These are phyloP conservation scores for Dysmachus trigonus DNA, from an alignment of 2,888 invertebrate genomes.

Conservation along the genomic window DNA sequence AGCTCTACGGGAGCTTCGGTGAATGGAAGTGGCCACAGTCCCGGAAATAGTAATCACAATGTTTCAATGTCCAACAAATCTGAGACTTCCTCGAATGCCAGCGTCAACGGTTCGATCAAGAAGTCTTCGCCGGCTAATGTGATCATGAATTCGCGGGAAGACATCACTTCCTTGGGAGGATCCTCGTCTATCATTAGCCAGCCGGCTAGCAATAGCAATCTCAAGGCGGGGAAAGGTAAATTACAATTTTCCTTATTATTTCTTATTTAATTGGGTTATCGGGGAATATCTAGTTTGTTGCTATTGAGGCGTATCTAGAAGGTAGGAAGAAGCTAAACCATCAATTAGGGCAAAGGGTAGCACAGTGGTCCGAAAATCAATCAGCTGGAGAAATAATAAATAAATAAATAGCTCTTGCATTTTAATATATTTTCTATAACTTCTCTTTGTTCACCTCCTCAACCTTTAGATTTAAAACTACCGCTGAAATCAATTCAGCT, in stretches of 20 bases:
- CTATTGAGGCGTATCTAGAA: no score
- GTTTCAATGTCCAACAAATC: slow-evolving; percentile 48
- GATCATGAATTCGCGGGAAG: slow-evolving; percentile 58
- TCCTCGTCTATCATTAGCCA: slow-evolving; percentile 61
- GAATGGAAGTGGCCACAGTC: slow-evolving; percentile 16
- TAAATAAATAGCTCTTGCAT: no score
- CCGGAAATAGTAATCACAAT: slow-evolving; percentile 33
- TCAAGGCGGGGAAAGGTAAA: slow-evolving; percentile 52
- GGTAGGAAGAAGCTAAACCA: no score
- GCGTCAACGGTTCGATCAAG: slow-evolving; percentile 53
- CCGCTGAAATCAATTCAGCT: no score
- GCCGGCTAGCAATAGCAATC: slow-evolving; percentile 37
- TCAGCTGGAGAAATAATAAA: no score
- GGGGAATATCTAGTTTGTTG: background rate
- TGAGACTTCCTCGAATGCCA: slow-evolving; percentile 52
- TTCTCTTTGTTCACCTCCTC: no score
- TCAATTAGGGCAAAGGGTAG: no score
- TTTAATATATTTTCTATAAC: no score
- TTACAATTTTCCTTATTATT: background rate
- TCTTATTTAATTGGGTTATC: background rate
- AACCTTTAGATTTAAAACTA: no score
- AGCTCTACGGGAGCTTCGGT: background rate
- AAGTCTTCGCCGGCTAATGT: slow-evolving; percentile 51
- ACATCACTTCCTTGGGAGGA: slow-evolving; percentile 59
- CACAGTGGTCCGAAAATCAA: no score